Evolutionary conservation across 2,113 vertebrate species (phyloP), one percentile per base, ranked within the genome.

Genomic region (Melanerpes aurifrons): DNA sequence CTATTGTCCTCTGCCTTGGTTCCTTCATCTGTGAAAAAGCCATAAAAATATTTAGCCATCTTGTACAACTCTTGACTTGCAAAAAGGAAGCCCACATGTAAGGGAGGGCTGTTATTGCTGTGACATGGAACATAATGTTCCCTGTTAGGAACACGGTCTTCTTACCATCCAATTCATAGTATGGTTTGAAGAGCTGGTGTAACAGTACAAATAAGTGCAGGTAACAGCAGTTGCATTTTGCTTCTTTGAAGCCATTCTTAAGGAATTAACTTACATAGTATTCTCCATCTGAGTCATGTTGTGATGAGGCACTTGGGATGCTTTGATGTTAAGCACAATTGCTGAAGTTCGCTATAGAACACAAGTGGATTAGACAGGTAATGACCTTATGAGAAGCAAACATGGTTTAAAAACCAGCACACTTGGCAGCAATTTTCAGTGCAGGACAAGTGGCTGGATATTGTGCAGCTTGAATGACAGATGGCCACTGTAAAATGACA

Each of bases 201-300:
- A 77, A 74, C 0, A 0, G 37, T 18, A 72, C 31, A 81, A 86
- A 58, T 12, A 77, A 31, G 4, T 1, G 7, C 15, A 58, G 64
- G 14, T 18, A 67, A 78, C 22, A 81, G 26, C n/a, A 64, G 6
- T 6, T 4, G 10, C 17, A 29, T 54, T 80, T 45, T 62, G 29
- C 22, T 74, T 57, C 20, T 64, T 64, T 3, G 1, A 12, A 81
- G 31, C 71, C 22, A 35, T 14, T 59, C 35, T 29, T 48, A 26
- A 56, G 2, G 7, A 16, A 7, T 63, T 58, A 58, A 62, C 29
- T 67, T 40, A 40, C 40, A 53, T 35, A 35, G 35, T 35, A 35
- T 63, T 57, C 47, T 28, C 13, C 21, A 25, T 15, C 8, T 6
- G 1, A 70, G 67, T 69, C 25, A 16, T 0, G 0, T 8, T 77